Evolutionary conservation across 2,888 invertebrate species (phyloP).

Genomic region (Embidobia sp.): DNA sequence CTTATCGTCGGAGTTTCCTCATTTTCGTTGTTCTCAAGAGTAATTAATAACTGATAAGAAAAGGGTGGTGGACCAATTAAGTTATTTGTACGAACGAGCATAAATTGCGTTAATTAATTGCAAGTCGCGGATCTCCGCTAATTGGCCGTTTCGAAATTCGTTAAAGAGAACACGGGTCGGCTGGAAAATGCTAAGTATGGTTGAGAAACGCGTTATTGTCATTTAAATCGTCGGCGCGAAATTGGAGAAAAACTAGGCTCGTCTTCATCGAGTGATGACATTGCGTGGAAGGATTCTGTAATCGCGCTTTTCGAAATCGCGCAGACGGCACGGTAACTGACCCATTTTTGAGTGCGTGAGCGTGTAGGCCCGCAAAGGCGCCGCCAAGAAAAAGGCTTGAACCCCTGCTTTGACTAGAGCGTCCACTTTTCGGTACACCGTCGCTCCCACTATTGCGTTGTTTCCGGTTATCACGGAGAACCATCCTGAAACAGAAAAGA

Average conservation of each 20-base stretch:
- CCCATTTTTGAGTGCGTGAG: conserved; percentile 81
- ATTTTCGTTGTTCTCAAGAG: conserved; percentile 16
- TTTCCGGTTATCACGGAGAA: conserved; percentile 81
- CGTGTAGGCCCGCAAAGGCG: conserved; percentile 78
- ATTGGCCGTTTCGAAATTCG: too few species aligned
- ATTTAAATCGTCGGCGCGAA: conserved; percentile 10
- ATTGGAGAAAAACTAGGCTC: neutral
- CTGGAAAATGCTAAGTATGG: conserved; percentile 5
- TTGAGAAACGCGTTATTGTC: conserved; percentile 23
- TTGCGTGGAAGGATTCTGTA: too few species aligned
- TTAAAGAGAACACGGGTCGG: conserved; percentile 15
- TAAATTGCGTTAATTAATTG: too few species aligned
- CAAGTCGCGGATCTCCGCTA: too few species aligned
- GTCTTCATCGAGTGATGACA: neutral
- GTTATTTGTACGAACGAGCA: too few species aligned
- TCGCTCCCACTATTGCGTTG: conserved; percentile 76
- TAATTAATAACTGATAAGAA: conserved; percentile 26
- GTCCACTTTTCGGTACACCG: conserved; percentile 79
- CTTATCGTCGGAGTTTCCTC: neutral
- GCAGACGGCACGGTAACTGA: too few species aligned
- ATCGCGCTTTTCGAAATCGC: too few species aligned
- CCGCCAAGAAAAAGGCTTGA: conserved; percentile 78
- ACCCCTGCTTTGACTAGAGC: conserved; percentile 79
- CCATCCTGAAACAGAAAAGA: conserved; percentile 78
- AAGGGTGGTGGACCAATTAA: too few species aligned